Base-by-base conservation (phyloP, 2,888 invertebrate species). In the Seira ritae region DNA sequence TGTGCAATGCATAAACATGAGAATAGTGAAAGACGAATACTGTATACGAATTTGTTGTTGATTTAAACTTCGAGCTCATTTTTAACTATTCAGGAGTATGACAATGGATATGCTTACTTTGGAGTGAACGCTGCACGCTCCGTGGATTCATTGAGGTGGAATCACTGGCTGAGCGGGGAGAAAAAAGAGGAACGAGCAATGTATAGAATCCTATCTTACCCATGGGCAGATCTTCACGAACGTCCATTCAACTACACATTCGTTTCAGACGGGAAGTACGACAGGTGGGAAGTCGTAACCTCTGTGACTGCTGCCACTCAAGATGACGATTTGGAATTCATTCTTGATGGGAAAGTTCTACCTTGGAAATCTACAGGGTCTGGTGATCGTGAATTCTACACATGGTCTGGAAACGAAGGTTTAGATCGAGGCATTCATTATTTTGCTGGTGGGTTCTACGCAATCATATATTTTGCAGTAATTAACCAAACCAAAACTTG, bases 351-450 rank as follows among this genome's bases (percentile, higher is more conserved):
- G 0, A 20, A 87, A 80, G 74, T 86, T 8, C 84, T 88, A 12
- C 84, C 85, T 4, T 88, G 87, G 87, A 78, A 20, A 10, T 55
- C 84, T 0, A 22, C 70, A 0, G 88, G 88, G 8, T 85, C 77
- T 67, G 87, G 87, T 55, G 88, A 88, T 65, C 82, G 88, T 6
- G 86, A 87, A 60, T 87, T 88, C 69, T 88, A 88, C 69, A 67
- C 55, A 20, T 88, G 87, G 88, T 60, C 42, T 10, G 87, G 87
- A 31, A 67, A 75, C 12, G 69, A 77, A 74, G 87, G 87, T 8
- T 85, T 88, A 22, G 19, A 84, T 1, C n/a, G 67, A 2, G 87
- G 88, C 55, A 6, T 6, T 8, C 88, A 88, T 50, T 83, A 67
- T 10, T 84, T 88, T 70, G 70, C 80, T 17, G 86, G 80, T 80